Base-by-base conservation (phyloP, 1,140 invertebrate genomes). In the Bombus waltoni region DNA sequence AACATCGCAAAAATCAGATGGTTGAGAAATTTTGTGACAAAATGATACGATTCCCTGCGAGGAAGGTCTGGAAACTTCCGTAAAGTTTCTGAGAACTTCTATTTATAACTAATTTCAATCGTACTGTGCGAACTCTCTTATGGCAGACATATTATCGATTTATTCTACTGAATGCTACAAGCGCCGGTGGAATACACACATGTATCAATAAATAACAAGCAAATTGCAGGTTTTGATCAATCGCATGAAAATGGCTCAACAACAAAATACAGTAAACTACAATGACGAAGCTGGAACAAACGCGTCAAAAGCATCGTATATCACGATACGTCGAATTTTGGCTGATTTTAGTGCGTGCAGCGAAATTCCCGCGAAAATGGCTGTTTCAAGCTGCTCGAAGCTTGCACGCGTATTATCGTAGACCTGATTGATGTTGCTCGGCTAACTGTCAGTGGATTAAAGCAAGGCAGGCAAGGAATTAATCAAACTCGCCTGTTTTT, bases 401-500 rank as follows among this genome's bases (percentile, higher is more conserved):
- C 38, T 11, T 42, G 44, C 25, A 6, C 9, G n/a, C 42, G 13
- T n/a, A 44, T 18, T 32, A n/a, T 38, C 71, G 13, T 72, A 4
- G 0, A 10, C 0, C 4, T 40, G 42, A 83, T 77, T 40, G 35
- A 66, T 77, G 66, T 53, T 40, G n/a, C 22, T 9, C 1, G 22
- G 44, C 15, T 11, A 25, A 35, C 59, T n/a, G 13, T 10, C 13
- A 28, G 2, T 32, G 8, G 42, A 83, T 77, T 47, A 28, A 25
- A 77, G 18, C 15, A 18, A 59, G 42, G 35, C 47, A 11, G 6
- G 25, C 25, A 13, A 68, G 44, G 42, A 77, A 83, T 77, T 77
- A 76, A 62, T 84, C 40, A 62, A 35, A 79, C 25, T 13, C 9
- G 25, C 10, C 32, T 44, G n/a, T 71, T 84, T 79, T 62, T 62